These are phyloP conservation scores for Gorsachius goisagi DNA, from an alignment of 2,113 vertebrate species.

Conservation along the genomic window DNA sequence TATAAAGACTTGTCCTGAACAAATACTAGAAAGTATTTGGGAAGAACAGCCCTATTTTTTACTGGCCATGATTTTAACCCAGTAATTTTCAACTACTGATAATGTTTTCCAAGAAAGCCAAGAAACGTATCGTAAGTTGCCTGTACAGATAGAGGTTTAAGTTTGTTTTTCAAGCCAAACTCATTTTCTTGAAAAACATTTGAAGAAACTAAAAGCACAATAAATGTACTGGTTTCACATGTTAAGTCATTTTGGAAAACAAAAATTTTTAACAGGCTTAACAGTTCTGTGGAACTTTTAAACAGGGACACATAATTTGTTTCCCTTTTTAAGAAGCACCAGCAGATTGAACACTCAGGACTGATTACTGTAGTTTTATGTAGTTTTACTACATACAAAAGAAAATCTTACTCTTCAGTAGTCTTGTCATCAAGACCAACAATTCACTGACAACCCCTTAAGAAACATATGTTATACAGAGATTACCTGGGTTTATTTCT, in stretches of 20 bases:
- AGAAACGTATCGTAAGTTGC: background rate
- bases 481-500: background rate
- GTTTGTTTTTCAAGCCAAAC: background rate
- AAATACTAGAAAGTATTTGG: background rate
- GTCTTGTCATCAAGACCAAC: background rate
- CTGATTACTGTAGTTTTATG: background rate
- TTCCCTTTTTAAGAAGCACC: background rate
- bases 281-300: background rate
- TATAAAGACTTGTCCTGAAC: background rate
- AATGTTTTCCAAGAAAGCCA: background rate
- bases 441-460: background rate
- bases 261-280: background rate
- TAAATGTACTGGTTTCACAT: background rate
- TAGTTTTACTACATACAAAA: background rate
- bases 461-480: background rate
- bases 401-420: background rate
- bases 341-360: background rate
- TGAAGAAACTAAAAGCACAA: background rate
- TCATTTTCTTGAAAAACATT: background rate
- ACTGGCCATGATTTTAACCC: background rate
- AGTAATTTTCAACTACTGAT: background rate
- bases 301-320: background rate
- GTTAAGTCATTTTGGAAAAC: background rate
- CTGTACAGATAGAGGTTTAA: background rate
- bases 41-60: background rate